Conservation (phyloP, 2,797 vertebrate genomes). For the Epinephelus awoara region DNA sequence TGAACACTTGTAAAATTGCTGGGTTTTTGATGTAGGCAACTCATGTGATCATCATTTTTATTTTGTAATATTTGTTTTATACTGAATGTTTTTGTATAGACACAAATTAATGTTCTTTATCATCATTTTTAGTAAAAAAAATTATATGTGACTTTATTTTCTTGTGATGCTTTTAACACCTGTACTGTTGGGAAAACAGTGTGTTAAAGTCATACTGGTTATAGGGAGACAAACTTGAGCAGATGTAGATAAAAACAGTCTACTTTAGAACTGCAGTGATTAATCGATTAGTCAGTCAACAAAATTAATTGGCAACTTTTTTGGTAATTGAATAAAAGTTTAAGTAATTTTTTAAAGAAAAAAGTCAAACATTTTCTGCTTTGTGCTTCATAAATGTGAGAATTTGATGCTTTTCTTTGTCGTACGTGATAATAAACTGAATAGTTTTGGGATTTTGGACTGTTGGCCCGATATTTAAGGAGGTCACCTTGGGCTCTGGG, state of each 20-base stretch:
- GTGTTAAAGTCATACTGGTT: neutral
- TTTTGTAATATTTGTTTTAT: conserved; percentile 74
- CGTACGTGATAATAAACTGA: no score
- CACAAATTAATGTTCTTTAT: conserved; percentile 31
- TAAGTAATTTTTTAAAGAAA: no score
- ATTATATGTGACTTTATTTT: conserved; percentile 30
- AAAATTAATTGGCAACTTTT: no score
- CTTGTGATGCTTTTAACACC: neutral
- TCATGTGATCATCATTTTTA: conserved; percentile 23
- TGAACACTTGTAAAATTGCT: conserved; percentile 38
- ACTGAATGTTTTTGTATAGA: conserved; percentile 75
- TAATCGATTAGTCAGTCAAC: no score
- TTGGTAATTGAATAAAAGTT: no score
- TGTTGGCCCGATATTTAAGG: no score
- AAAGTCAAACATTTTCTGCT: no score
- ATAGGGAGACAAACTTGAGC: conserved; percentile 3
- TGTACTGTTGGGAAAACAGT: conserved; percentile 6
- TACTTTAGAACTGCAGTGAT: neutral
- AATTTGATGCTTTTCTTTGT: no score
- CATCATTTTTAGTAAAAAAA: conserved; percentile 51
- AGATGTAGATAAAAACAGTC: neutral
- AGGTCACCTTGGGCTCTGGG: no score
- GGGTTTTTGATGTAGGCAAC: conserved; percentile 55
- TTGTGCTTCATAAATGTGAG: no score
- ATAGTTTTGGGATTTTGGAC: no score